phyloP scores from a whole-genome alignment of 2,888 invertebrate genomes.

The Steromphala cineraria region DNA sequence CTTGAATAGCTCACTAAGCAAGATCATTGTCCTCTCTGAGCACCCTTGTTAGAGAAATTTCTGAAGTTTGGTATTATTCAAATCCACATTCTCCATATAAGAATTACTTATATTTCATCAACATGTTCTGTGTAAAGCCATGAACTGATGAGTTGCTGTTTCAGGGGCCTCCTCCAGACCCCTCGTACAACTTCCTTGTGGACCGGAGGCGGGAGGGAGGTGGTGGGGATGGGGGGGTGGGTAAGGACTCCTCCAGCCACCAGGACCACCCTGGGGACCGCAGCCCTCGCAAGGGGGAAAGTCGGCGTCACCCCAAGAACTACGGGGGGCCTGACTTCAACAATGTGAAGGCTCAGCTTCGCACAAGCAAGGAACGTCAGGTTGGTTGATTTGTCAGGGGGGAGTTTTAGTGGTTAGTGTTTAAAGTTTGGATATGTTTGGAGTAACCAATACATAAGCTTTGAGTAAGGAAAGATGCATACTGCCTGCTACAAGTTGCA shows the following conservation, averaged over 20 bases:
- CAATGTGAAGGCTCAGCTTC: constrained; percentile 67
- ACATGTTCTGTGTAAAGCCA: too few species aligned
- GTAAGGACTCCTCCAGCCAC: neutral
- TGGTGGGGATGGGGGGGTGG: neutral
- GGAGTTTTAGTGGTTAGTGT: neutral
- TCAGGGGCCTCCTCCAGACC: constrained; percentile 72
- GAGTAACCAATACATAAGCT: neutral
- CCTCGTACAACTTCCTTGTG: constrained; percentile 69
- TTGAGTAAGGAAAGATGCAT: neutral
- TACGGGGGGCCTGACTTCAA: constrained; percentile 70
- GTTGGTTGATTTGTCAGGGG: too few species aligned
- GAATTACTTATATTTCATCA: too few species aligned
- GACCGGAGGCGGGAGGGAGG: constrained; percentile 64
- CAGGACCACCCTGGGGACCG: neutral
- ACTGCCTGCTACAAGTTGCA: neutral
- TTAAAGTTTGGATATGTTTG: neutral
- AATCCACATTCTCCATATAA: too few species aligned
- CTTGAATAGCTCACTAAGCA: too few species aligned
- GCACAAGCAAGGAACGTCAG: neutral
- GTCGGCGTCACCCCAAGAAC: constrained; percentile 69
- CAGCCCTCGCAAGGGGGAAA: constrained; percentile 16
- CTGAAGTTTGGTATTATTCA: too few species aligned
- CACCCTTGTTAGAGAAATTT: too few species aligned
- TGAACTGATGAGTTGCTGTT: neutral
- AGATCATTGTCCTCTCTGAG: too few species aligned